phyloP scores from a whole-genome alignment of 2,888 invertebrate genomes.

The Cynaeus angustus region DNA sequence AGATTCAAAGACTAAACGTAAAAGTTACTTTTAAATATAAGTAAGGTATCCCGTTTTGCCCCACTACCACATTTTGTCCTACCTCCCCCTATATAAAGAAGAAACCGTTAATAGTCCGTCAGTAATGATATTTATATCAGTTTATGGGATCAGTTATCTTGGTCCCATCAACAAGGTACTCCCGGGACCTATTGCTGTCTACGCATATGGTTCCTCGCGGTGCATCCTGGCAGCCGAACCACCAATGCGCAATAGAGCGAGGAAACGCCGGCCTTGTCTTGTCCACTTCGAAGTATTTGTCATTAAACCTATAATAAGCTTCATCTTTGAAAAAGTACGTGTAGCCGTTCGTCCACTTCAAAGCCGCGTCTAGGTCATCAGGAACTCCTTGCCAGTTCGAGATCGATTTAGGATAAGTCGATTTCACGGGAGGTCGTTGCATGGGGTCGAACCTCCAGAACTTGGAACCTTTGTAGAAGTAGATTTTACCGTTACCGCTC shows the following conservation, averaged over 20 bases:
- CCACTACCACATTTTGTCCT: conserved; percentile 16
- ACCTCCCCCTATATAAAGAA: conserved; percentile 67
- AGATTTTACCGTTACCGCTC: conserved; percentile 93
- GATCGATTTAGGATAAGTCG: conserved; percentile 89
- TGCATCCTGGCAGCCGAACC: conserved; percentile 92
- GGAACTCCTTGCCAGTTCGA: conserved; percentile 96
- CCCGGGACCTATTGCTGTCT: conserved; percentile 71
- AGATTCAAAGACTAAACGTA: too few species aligned
- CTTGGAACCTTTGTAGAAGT: conserved; percentile 76
- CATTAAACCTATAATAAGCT: conserved; percentile 96
- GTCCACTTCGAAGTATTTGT: conserved; percentile 92
- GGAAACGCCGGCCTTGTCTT: conserved; percentile 91
- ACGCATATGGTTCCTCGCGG: conserved; percentile 82
- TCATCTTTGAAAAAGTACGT: conserved; percentile 97
- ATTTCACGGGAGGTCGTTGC: conserved; percentile 89
- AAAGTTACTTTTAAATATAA: too few species aligned
- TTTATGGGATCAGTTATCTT: conserved; percentile 42
- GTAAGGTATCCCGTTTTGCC: too few species aligned
- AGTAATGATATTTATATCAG: conserved; percentile 15
- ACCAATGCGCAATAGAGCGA: conserved; percentile 91
- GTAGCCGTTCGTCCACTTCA: conserved; percentile 95
- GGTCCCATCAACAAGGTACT: conserved; percentile 63
- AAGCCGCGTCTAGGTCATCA: conserved; percentile 88
- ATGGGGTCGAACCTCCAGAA: conserved; percentile 97
- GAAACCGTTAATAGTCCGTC: conserved; percentile 58